phyloP scores from a whole-genome alignment of 2,113 vertebrate genomes.

The Eudyptes chrysolophus region DNA sequence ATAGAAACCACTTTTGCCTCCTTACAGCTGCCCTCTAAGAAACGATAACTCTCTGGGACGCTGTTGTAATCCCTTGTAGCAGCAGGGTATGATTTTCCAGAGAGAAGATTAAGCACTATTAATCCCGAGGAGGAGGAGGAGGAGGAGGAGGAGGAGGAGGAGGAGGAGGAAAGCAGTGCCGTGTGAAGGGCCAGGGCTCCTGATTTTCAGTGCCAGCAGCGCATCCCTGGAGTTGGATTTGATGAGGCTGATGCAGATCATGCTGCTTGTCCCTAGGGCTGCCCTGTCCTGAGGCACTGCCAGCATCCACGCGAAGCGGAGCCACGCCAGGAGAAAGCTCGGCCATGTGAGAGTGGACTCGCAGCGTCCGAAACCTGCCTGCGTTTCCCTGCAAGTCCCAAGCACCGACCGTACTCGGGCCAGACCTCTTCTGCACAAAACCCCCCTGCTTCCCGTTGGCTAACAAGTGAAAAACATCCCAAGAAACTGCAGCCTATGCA shows the following conservation, averaged over 20 bases:
- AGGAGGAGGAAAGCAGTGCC: neutral
- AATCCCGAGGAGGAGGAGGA: neutral
- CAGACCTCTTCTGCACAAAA: neutral
- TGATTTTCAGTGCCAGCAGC: neutral
- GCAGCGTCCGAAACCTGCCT: fast-evolving
- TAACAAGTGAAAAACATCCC: neutral
- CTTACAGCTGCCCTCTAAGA: neutral
- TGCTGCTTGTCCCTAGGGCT: neutral
- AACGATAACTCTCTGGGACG: neutral
- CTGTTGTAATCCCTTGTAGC: neutral
- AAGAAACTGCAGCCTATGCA: neutral
- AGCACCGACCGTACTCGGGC: fast-evolving
- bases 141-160: neutral
- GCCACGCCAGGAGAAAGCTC: fast-evolving
- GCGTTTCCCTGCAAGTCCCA: neutral
- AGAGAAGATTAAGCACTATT: constrained; percentile 6
- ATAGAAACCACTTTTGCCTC: neutral
- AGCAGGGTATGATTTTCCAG: constrained; percentile 20
- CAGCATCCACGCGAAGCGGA: fast-evolving
- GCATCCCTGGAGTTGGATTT: neutral
- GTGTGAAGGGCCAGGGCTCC: neutral
- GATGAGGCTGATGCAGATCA: neutral
- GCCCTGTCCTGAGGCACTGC: neutral
- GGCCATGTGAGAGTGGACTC: fast-evolving
- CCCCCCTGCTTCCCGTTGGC: neutral